phyloP scores from a whole-genome alignment of 2,888 invertebrate genomes.

The Branchinecta sandiegonensis region DNA sequence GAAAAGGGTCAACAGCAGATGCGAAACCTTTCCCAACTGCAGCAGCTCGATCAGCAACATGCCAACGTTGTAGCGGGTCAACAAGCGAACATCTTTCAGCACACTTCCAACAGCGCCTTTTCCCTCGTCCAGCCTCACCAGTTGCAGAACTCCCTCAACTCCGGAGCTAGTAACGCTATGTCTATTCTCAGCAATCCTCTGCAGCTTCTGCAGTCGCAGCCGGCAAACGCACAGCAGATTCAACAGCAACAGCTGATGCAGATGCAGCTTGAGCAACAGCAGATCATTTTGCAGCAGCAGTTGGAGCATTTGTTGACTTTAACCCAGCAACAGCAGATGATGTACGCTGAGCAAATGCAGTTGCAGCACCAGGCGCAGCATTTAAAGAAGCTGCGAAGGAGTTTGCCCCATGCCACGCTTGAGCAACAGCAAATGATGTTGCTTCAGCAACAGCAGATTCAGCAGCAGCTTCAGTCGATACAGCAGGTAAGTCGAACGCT shows the following conservation, averaged over 20 bases:
- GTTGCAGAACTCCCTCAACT: background rate
- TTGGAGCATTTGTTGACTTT: slow-evolving; percentile 28
- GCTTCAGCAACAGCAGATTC: slow-evolving; percentile 24
- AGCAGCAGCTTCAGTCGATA: slow-evolving; percentile 18
- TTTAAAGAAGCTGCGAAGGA: slow-evolving; percentile 35
- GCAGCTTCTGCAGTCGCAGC: slow-evolving; percentile 24
- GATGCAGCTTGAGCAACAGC: slow-evolving; percentile 28
- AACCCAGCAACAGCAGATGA: slow-evolving; percentile 30
- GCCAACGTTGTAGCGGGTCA: slow-evolving; percentile 21
- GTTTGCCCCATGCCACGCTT: slow-evolving; percentile 29
- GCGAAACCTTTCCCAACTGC: slow-evolving; percentile 24
- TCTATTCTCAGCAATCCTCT: slow-evolving; percentile 27
- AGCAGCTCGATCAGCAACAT: slow-evolving; percentile 24
- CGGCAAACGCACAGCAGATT: slow-evolving; percentile 26
- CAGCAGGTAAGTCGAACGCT: background rate
- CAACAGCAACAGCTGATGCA: slow-evolving; percentile 27
- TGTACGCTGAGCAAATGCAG: slow-evolving; percentile 33
- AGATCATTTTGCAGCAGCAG: slow-evolving; percentile 28
- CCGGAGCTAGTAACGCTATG: slow-evolving; percentile 25
- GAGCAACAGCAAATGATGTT: slow-evolving; percentile 24
- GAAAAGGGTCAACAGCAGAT: slow-evolving; percentile 30
- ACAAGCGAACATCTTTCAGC: slow-evolving; percentile 31
- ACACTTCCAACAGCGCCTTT: slow-evolving; percentile 32
- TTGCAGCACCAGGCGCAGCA: slow-evolving; percentile 37
- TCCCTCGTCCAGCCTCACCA: slow-evolving; percentile 15